phyloP scores from a whole-genome alignment of 2,888 invertebrate species.

The Ditula angustiorana region DNA sequence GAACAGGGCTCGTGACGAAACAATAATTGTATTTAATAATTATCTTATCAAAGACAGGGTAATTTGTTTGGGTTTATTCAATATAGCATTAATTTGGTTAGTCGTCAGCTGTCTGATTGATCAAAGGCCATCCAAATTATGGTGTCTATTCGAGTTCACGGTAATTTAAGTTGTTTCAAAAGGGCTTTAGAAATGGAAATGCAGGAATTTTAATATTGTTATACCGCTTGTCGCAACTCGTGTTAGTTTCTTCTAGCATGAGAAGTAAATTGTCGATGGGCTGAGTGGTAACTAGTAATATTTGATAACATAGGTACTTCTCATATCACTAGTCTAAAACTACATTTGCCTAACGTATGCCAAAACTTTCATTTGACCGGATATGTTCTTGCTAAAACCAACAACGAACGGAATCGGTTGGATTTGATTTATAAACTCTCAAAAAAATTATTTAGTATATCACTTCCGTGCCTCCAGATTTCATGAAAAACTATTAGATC shows the following conservation, averaged over 20 bases:
- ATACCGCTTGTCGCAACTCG: not conserved
- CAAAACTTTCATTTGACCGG: too few relatives aligned
- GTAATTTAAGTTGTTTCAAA: conserved; percentile 59
- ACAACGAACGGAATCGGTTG: too few relatives aligned
- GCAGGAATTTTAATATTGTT: not conserved
- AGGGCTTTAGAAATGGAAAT: conserved; percentile 45
- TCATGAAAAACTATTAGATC: too few relatives aligned
- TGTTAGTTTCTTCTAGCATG: not conserved
- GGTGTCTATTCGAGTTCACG: conserved; percentile 51
- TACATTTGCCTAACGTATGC: too few relatives aligned
- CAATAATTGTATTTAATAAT: conserved; percentile 78
- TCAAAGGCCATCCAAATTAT: conserved; percentile 58
- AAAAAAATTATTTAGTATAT: too few relatives aligned
- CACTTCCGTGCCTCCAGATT: too few relatives aligned
- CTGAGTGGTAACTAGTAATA: too few relatives aligned
- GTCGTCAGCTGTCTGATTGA: conserved; percentile 67
- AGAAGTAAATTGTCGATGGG: too few relatives aligned
- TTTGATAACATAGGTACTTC: too few relatives aligned
- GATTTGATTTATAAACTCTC: too few relatives aligned
- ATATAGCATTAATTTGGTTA: conserved; percentile 69
- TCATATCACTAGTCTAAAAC: too few relatives aligned
- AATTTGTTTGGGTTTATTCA: conserved; percentile 71
- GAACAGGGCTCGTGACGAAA: conserved; percentile 71
- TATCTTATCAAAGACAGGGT: conserved; percentile 68
- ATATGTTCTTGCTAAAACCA: too few relatives aligned